Evolutionary conservation across 2,113 vertebrate genomes (phyloP), one percentile per base, ranked within the genome.

Genomic region (Todiramphus chloris): DNA sequence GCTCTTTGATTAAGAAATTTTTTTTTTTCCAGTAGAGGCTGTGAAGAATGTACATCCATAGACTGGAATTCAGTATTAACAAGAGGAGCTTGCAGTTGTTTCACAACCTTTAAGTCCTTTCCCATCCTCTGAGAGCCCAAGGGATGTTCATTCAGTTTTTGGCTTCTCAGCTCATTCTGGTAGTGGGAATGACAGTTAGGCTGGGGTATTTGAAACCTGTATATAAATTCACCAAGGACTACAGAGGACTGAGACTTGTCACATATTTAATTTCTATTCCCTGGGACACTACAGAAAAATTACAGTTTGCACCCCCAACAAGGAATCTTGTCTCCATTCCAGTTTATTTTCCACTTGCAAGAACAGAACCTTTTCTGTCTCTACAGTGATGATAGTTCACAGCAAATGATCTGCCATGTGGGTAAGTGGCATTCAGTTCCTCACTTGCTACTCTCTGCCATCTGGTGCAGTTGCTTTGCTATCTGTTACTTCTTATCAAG

Each of bases 401-500:
- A 91, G 84, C 69, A 87, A 95, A 91, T 94, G 41, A 69, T 90
- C 53, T 85, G 83, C 91, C 70, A 80, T 85, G 93, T 90, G 84
- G 33, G 7, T 91, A 93, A 92, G 87, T 63, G 81, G 73, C 50
- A 69, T 89, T 94, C 80, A 69, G 4, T 84, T 94, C 77, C 70
- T 84, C 48, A 10, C 86, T 92, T 44, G 44, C 86, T 87, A 79
- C 69, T 63, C 66, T 81, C 48, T 87, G 83, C 95, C 92, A 93
- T 94, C 95, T 96, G 95, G 80, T 2, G 3, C 81, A 58, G 68
- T 73, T 78, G 74, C 78, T 83, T 94, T 89, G 28, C 89, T 97
- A 6, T 96, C 75, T 94, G 48, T 64, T 93, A 67, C 33, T 75
- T 92, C 83, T 84, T 69, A 92, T 41, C 83, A 80, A 75, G 19